Evolutionary conservation across 1,140 invertebrate genomes (phyloP).

Genomic region (Bombus huntii): DNA sequence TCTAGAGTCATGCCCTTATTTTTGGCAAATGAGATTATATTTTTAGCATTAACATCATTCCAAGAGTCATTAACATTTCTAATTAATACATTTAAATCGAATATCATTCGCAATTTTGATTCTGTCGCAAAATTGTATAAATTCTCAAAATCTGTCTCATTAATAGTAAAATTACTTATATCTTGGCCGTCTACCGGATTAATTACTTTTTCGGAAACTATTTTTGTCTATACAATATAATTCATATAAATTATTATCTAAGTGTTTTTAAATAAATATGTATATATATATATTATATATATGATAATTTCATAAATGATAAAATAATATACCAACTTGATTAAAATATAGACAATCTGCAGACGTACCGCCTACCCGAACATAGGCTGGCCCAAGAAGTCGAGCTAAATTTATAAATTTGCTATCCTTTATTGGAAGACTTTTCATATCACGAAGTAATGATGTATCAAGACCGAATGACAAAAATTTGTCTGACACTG

Average conservation of each 20-base stretch:
- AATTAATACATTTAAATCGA: constrained; percentile 87
- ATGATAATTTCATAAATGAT: too few relatives aligned
- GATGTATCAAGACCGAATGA: constrained; percentile 79
- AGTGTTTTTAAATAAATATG: background rate
- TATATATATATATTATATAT: background rate
- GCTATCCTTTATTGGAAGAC: constrained; percentile 72
- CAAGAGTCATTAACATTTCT: constrained; percentile 84
- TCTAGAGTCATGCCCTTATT: constrained; percentile 83
- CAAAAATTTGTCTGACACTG: constrained; percentile 76
- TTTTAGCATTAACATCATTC: constrained; percentile 86
- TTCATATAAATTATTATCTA: background rate
- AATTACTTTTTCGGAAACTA: constrained; percentile 19
- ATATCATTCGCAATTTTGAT: constrained; percentile 85
- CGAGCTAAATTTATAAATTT: constrained; percentile 83
- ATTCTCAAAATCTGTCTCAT: constrained; percentile 70
- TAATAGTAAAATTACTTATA: constrained; percentile 78
- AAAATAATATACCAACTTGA: constrained; percentile 62
- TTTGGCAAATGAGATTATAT: constrained; percentile 85
- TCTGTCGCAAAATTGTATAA: constrained; percentile 85
- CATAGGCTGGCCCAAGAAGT: constrained; percentile 84
- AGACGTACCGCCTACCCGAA: constrained; percentile 87
- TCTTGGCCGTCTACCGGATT: constrained; percentile 67
- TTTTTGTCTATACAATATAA: constrained; percentile 23
- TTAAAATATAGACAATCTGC: constrained; percentile 86
- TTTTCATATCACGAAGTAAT: constrained; percentile 71